Evolutionary conservation across 2,113 vertebrate genomes (phyloP).

Genomic region (Zapornia atra): DNA sequence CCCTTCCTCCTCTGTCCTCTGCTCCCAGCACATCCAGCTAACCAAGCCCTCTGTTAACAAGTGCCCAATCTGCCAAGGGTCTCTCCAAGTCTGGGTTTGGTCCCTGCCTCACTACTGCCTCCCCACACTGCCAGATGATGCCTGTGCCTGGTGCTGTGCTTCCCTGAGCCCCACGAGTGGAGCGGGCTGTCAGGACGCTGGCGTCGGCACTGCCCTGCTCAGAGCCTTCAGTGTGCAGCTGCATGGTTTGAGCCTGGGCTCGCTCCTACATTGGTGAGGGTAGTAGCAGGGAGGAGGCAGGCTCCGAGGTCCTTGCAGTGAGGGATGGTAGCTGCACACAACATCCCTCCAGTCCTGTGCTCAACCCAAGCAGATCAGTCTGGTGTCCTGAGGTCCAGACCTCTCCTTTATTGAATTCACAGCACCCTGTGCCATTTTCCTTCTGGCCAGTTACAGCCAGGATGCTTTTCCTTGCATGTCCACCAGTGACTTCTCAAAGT

Average conservation of each 20-base stretch:
- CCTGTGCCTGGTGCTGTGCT: background rate
- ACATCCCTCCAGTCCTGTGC: background rate
- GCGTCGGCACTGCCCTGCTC: accelerated
- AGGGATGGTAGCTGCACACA: background rate
- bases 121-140: background rate
- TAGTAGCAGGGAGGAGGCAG: background rate
- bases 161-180: accelerated
- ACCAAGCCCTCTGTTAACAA: accelerated
- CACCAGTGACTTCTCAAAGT: too few relatives aligned
- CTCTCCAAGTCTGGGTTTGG: background rate
- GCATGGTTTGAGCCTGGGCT: background rate
- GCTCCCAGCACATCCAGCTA: background rate
- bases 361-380: background rate
- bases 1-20: background rate
- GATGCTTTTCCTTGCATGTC: background rate
- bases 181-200: accelerated
- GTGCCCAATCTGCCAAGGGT: background rate
- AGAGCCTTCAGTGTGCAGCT: background rate
- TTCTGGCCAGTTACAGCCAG: background rate
- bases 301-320: background rate
- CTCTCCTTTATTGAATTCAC: background rate
- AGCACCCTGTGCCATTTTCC: background rate
- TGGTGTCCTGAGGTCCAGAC: background rate
- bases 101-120: background rate
- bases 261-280: accelerated